Percentiles rank a stretch among this genome's conserved stretches.
These are phyloP conservation scores for Halcyon senegalensis DNA, from an alignment of 2,113 vertebrate genomes.

Conservation along the genomic window DNA sequence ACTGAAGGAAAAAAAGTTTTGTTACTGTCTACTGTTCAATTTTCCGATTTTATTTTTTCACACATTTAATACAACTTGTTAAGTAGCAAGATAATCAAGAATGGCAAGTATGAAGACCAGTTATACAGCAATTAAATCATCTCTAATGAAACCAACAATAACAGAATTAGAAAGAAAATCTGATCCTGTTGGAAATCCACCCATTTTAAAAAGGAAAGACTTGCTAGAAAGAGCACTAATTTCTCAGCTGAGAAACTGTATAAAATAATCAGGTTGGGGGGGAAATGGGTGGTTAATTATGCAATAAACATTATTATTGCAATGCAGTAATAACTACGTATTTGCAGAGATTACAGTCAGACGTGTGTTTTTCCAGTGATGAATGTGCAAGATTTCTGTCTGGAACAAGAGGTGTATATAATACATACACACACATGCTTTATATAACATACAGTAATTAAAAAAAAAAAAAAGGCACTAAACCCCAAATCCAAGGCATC, in stretches of 20 bases:
- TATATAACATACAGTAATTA: background rate
- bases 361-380: background rate
- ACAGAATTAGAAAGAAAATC: background rate
- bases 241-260: background rate
- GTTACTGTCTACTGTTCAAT: conserved; percentile 11
- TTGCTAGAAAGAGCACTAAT: background rate
- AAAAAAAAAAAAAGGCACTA: background rate
- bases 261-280: background rate
- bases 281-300: background rate
- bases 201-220: background rate
- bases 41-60: conserved; percentile 40
- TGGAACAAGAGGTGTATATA: background rate
- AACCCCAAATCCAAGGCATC: background rate
- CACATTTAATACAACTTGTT: conserved; percentile 33
- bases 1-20: background rate
- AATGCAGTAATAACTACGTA: background rate
- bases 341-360: background rate
- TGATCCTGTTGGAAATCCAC: conserved; percentile 1
- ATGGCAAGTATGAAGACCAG: background rate
- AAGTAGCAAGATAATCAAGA: conserved; percentile 58
- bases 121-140: conserved; percentile 53
- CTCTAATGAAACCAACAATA: conserved; percentile 22
- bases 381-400: background rate
- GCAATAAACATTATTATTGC: background rate
- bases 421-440: background rate